Base-by-base conservation (phyloP, 2,797 vertebrate genomes). In the Gallirallus australis region DNA sequence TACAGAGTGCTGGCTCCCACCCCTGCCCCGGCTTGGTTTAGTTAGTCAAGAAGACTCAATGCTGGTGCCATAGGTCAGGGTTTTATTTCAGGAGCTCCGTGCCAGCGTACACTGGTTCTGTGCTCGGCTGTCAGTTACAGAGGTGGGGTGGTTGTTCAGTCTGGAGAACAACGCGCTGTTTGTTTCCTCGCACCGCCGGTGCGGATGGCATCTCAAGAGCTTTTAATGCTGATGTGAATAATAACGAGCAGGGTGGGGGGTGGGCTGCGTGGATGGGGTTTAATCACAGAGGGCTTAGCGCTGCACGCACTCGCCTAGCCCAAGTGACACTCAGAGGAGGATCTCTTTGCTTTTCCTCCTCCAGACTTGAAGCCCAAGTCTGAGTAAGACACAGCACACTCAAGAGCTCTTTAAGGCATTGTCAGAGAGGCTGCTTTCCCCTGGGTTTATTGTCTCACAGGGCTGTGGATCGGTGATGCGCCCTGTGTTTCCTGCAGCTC, bases 81-180 rank as follows among this genome's bases (percentile, higher is more conserved):
- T 23, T 91, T 48, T 12, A 47, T 71, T 86, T 37, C 24, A 11
- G 80, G 83, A 71, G 57, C 53, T 63, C 71, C 7, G 19, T 18
- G 33, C 2, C 13, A 0, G 59, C 0, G 0, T 12, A 6, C 0
- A 0, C 54, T 4, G 1, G 20, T 18, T 37, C n/a, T 0, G 2
- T 12, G 40, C 70, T 54, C 1, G 14, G 71, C 76, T 68, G 30
- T 15, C 11, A 24, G 63, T 5, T 27, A 7, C 37, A 30, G 73
- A 63, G 75, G 75, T 76, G 86, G 35, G 47, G 47, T 47, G 47
- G 47, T 23, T 50, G 78, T 56, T 85, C 25, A n/a, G 25, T 23
- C 6, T 7, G 1, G 61, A 71, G 61, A 75, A 56, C 75, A 78
- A 10, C 24, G 2, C 3, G 2, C 24, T 72, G 45, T 69, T 82